Base-by-base conservation (phyloP, 2,888 invertebrate genomes). In the Ormyrus rosae region DNA sequence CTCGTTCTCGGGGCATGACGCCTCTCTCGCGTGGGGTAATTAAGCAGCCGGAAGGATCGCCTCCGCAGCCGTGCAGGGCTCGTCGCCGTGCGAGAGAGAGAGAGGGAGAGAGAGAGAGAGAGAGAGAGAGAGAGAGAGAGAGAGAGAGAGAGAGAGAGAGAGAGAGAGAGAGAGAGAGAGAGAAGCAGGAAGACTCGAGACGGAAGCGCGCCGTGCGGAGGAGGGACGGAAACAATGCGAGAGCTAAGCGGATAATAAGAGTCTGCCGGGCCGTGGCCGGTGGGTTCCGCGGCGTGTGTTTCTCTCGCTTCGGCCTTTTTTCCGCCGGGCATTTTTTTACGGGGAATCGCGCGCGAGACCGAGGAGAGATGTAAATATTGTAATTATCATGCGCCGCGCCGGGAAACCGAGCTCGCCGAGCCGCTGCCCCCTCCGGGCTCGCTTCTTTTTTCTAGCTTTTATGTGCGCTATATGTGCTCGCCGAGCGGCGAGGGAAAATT, bases 231-330 rank as follows among this genome's bases (percentile, higher is more conserved):
- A 34, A 34, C 34, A 34, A 34, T 34, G 34, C 34, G 34, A 34
- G 50, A 48, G 50, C n/a, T 19, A 50, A 67, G 65, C 65, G 56
- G 69, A 69, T 69, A 69, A 69, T 69, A 69, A 69, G 69, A 56
- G 69, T 64, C 48, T 60, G 60, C 70, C 50, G 69, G 69, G 46
- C 58, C 48, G 56, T 34, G 58, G 46, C 11, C n/a, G 55, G 45
- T 48, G 46, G 46, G 46, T 58, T 56, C 58, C 4, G 11, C 6
- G 5, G 46, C 13, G 9, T 11, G 5, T 50, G 48, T 70, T 19
- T 19, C 13, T 48, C 64, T 50, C 13, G n/a, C n/a, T 65, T 65
- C 50, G 50, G 9, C 48, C 58, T 58, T 58, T 46, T 48, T 69
- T 58, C 58, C 6, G 9, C 58, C 10, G 58, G 6, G 10, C 4